Evolutionary conservation across 2,113 vertebrate genomes (phyloP).

Genomic region (Pelobates fuscus): DNA sequence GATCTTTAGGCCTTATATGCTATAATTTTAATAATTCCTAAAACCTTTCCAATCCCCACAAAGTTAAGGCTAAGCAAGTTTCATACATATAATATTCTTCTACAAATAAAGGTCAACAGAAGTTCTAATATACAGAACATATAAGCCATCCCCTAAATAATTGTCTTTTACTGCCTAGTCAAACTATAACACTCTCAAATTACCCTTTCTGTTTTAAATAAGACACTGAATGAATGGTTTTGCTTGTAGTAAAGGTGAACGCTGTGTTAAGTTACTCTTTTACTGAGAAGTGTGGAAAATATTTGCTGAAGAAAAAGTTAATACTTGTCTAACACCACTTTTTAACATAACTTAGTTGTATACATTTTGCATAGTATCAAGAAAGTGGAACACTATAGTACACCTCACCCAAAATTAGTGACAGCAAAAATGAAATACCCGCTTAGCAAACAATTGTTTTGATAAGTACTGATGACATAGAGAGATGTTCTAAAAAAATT

Average conservation of each 20-base stretch:
- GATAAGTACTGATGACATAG: no score
- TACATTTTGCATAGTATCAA: no score
- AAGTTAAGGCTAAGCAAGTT: background rate
- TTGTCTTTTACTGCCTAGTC: background rate
- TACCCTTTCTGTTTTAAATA: background rate
- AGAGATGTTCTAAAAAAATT: no score
- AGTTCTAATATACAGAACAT: background rate
- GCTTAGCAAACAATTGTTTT: no score
- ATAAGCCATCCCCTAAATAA: background rate
- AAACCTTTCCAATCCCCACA: background rate
- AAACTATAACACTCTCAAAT: background rate
- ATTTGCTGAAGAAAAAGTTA: background rate
- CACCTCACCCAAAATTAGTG: no score
- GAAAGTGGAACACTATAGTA: no score
- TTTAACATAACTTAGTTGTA: no score
- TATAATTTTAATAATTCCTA: background rate
- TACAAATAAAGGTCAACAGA: background rate
- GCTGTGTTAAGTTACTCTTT: background rate
- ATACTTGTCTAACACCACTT: no score
- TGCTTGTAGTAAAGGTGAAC: background rate
- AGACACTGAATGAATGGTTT: background rate
- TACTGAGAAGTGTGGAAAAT: background rate
- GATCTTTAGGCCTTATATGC: background rate
- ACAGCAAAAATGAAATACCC: no score
- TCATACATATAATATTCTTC: background rate